These are phyloP conservation scores for Scophthalmus maximus DNA, from an alignment of 2,113 vertebrate genomes.

Conservation along the genomic window DNA sequence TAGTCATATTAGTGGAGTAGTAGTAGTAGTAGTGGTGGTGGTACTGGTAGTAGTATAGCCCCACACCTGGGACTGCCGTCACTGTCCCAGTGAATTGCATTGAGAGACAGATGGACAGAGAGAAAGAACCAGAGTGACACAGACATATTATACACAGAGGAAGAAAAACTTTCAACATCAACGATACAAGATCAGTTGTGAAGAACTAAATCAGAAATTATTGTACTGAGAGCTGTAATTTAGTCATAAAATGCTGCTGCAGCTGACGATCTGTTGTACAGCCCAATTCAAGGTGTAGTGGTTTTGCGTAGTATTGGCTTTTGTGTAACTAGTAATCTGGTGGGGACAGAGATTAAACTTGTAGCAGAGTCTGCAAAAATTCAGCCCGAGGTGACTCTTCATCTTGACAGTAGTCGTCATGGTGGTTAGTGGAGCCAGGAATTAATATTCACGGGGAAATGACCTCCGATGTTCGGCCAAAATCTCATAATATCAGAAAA, in stretches of 20 bases:
- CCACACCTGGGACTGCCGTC: slow-evolving; percentile 82
- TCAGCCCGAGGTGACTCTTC: background rate
- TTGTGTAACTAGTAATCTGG: background rate
- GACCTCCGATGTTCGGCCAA: background rate
- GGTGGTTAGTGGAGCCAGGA: background rate
- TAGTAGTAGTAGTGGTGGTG: slow-evolving; percentile 25
- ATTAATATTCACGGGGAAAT: background rate
- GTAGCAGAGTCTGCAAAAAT: slow-evolving; percentile 17
- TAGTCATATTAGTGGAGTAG: slow-evolving; percentile 76
- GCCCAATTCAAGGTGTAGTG: background rate
- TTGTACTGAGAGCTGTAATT: background rate
- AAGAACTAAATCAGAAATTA: background rate
- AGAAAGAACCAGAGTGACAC: slow-evolving; percentile 61
- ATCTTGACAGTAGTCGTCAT: background rate
- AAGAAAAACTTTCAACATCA: slow-evolving; percentile 6
- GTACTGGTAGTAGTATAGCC: slow-evolving; percentile 58
- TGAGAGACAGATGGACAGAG: slow-evolving; percentile 64
- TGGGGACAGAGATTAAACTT: background rate
- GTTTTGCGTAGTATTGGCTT: background rate
- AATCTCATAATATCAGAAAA: background rate
- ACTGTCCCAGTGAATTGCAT: slow-evolving; percentile 77
- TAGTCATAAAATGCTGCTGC: background rate
- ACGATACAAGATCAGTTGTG: background rate
- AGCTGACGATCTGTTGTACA: too few species aligned
- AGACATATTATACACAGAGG: slow-evolving; percentile 43